These are phyloP conservation scores for Tachuris rubrigastra DNA, from an alignment of 2,113 vertebrate species.

Conservation along the genomic window DNA sequence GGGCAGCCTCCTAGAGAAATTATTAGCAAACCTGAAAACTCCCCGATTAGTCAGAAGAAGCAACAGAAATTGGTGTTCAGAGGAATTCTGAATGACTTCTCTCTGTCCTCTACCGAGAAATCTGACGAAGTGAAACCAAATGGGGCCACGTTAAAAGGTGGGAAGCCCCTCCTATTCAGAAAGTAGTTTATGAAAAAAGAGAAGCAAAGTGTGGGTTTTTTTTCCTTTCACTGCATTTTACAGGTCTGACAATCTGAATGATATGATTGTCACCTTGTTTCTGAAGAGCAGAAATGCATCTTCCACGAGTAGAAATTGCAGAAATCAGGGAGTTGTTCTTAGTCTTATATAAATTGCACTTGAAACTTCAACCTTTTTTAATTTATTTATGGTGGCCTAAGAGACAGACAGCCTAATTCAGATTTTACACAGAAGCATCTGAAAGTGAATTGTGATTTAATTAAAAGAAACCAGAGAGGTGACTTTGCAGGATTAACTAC, in stretches of 20 bases:
- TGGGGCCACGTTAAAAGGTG: fast-evolving
- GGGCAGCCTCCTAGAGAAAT: neutral
- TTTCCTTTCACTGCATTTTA: neutral
- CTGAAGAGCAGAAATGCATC: neutral
- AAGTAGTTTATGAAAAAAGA: neutral
- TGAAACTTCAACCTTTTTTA: neutral
- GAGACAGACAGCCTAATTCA: neutral
- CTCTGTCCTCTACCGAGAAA: neutral
- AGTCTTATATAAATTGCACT: neutral
- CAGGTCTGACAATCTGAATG: neutral
- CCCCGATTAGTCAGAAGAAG: slow-evolving; percentile 3
- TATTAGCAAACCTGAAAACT: neutral
- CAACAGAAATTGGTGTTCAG: neutral
- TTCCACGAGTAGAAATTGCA: neutral
- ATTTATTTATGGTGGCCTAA: neutral
- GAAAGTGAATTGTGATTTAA: neutral
- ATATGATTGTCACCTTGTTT: neutral
- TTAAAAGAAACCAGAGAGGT: neutral
- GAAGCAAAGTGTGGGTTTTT: neutral
- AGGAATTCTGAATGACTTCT: neutral
- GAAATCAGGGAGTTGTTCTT: neutral
- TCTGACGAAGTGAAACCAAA: neutral
- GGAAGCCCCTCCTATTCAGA: neutral
- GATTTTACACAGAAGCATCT: neutral
- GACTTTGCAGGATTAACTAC: neutral